phyloP scores from a whole-genome alignment of 2,113 vertebrate species.

The Cebidichthys violaceus region DNA sequence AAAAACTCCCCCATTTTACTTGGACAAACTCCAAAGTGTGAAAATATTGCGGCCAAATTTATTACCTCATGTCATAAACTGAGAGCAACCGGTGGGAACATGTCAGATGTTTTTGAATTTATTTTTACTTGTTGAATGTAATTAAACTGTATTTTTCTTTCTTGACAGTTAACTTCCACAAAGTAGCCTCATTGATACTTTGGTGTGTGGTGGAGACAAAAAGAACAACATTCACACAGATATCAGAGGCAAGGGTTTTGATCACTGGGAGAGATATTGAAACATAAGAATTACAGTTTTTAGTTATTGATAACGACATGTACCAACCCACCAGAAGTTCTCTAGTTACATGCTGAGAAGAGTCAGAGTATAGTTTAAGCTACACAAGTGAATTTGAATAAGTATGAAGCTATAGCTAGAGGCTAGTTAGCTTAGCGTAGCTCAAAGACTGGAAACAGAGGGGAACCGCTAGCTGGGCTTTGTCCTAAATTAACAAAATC shows the following conservation, averaged over 20 bases:
- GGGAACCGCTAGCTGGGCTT: background rate
- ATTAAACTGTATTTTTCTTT: background rate
- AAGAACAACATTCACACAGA: background rate
- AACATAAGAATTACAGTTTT: background rate
- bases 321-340: background rate
- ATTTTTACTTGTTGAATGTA: background rate
- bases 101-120: background rate
- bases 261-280: background rate
- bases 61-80: slow-evolving; percentile 16
- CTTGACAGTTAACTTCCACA: background rate
- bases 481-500: background rate
- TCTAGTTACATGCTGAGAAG: background rate
- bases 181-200: background rate
- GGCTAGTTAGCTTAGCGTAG: background rate
- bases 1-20: background rate
- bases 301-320: background rate
- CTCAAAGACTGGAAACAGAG: background rate
- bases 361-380: background rate
- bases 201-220: background rate
- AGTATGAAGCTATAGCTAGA: background rate
- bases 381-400: background rate
- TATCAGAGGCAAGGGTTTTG: background rate
- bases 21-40: slow-evolving; percentile 12
- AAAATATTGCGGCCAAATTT: slow-evolving; percentile 28
- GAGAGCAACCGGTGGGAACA: background rate